A percentile compares a stretch with the other conserved stretches of the same genome.
phyloP scores from a whole-genome alignment of 2,113 vertebrate genomes.

The Gambusia affinis region DNA sequence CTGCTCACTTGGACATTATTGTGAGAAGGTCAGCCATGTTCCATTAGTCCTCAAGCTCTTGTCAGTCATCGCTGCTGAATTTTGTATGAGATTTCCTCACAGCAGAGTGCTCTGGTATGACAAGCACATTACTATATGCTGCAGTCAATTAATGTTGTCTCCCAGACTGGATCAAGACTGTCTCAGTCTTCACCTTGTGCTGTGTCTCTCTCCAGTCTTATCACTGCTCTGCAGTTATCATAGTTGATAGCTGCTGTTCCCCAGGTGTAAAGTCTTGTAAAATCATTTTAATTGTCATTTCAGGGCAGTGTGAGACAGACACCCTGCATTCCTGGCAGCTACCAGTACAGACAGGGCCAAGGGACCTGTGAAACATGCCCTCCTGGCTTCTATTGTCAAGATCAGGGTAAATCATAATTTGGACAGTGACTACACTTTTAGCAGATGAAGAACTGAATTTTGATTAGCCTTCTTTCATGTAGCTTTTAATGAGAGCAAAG shows the following conservation, averaged over 20 bases:
- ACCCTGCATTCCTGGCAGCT: conserved; percentile 82
- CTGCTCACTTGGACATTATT: conserved; percentile 83
- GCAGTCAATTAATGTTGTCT: not conserved
- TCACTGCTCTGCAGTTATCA: not conserved
- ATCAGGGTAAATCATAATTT: conserved; percentile 71
- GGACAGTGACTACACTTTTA: not conserved
- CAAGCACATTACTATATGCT: conserved; percentile 9
- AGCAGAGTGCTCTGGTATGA: conserved; percentile 12
- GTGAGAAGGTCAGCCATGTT: conserved; percentile 74
- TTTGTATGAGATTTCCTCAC: conserved; percentile 30
- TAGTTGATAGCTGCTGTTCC: conserved; percentile 10
- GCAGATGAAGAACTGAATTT: not conserved
- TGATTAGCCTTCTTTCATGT: not conserved
- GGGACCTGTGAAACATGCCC: conserved; percentile 83
- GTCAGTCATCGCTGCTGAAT: conserved; percentile 41
- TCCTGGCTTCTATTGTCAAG: conserved; percentile 83
- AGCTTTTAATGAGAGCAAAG: conserved; percentile 4
- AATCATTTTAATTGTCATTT: conserved; percentile 34
- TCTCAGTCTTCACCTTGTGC: not conserved
- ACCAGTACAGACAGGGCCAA: conserved; percentile 81
- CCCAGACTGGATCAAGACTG: not conserved
- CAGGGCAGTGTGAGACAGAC: conserved; percentile 76
- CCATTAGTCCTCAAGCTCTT: conserved; percentile 34
- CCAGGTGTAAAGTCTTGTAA: conserved; percentile 18
- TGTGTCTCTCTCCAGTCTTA: conserved; percentile 1